These are phyloP conservation scores for Diplolepis rosae DNA, from an alignment of 2,888 invertebrate species.

Conservation along the genomic window DNA sequence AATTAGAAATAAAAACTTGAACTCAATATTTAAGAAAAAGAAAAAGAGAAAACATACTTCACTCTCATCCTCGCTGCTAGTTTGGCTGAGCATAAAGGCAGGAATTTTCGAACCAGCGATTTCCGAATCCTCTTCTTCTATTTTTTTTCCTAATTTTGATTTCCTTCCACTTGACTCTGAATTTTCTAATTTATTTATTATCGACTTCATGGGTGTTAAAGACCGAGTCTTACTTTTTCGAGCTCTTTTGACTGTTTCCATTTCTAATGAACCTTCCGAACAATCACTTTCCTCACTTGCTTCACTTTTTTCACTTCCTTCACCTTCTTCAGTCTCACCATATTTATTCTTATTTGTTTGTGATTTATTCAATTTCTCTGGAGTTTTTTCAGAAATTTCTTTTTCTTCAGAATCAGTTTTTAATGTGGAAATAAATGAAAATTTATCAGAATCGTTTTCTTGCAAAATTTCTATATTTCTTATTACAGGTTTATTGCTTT, in stretches of 20 bases:
- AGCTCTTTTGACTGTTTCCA: not conserved
- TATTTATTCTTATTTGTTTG: not conserved
- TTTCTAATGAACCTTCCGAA: not conserved
- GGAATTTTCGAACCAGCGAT: slow-evolving; percentile 1
- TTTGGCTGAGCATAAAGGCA: slow-evolving; percentile 7
- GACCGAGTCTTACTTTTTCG: not conserved
- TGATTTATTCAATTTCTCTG: not conserved
- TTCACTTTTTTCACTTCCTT: not conserved
- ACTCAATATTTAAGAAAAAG: too few relatives aligned
- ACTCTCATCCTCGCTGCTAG: slow-evolving; percentile 2
- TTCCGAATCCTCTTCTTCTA: not conserved
- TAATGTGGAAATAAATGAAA: not conserved
- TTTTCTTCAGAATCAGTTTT: not conserved
- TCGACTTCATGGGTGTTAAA: not conserved
- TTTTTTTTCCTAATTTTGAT: not conserved
- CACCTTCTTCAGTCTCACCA: not conserved
- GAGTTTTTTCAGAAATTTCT: not conserved
- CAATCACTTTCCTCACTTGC: not conserved
- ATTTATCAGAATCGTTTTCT: not conserved
- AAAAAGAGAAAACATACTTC: not conserved
- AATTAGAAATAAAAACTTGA: too few relatives aligned
- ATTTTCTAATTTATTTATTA: not conserved
- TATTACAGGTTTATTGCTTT: not conserved
- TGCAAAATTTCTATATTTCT: not conserved
- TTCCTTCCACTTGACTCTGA: not conserved